Base-by-base conservation (phyloP, 2,888 invertebrate species). In the Nowickia ferox region DNA sequence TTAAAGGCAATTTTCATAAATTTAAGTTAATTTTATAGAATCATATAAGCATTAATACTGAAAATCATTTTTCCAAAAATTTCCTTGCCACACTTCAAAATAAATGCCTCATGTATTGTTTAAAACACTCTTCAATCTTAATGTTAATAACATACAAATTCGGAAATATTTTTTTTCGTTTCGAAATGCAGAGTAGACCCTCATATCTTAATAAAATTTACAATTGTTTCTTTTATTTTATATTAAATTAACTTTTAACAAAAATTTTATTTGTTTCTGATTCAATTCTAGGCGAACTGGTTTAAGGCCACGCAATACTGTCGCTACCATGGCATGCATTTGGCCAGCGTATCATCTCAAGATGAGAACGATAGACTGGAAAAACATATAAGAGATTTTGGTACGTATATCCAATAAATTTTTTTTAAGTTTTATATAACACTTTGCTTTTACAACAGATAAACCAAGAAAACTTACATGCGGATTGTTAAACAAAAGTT, bases 291-390 rank as follows among this genome's bases (percentile, higher is more conserved):
- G 97, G 97, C 98, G 8, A 98, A 98, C 93, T 98, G 97, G 96
- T 98, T 96, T 94, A 96, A 97, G 92, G 97, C 97, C 38, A 96
- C 97, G 74, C 97, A 97, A 93, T 98, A 97, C 93, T 98, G 98
- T 92, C 94, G 97, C 86, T 97, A 97, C 93, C 97, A 98, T 92
- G 97, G 97, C 74, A 97, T 98, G 97, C 97, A 97, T 90, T 94
- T 98, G 89, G 97, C 97, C 17, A 97, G 97, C 90, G 97, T 98
- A 90, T 96, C 96, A 79, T 96, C 97, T 80, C 97, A 97, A 93
- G 97, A 97, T 91, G 97, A 98, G 93, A 97, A 98, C 91, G 97
- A 97, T 92, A 96, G 96, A 92, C 94, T 98, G 88, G 97, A 97
- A 92, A 97, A 97, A 92, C 97, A 97, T 92, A 97, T 97, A 88